Evolutionary conservation across 2,113 vertebrate genomes (phyloP).

Genomic region (Neogobius melanostomus): DNA sequence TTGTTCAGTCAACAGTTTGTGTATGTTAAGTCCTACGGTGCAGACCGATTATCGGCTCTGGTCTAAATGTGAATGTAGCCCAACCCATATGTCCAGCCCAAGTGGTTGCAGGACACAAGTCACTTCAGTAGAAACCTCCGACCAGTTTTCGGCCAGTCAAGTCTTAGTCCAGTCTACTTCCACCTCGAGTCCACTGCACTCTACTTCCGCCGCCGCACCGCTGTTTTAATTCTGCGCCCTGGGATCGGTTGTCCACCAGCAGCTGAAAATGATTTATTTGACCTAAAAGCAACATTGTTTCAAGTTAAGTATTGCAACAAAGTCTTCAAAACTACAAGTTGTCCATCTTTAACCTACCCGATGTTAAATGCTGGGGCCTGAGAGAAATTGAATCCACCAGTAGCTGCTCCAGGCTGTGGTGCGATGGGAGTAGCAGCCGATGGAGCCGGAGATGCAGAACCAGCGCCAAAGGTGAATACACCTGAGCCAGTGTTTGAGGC

Average conservation of each 20-base stretch:
- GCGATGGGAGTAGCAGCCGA: conserved; percentile 69
- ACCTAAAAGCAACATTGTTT: conserved; percentile 45
- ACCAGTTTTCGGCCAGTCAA: conserved; percentile 36
- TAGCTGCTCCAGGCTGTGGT: conserved; percentile 73
- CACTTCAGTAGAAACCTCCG: conserved; percentile 53
- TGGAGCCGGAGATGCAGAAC: conserved; percentile 54
- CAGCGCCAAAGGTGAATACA: conserved; percentile 87
- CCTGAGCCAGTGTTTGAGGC: conserved; percentile 61
- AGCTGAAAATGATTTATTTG: conserved; percentile 60
- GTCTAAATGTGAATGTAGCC: conserved; percentile 38
- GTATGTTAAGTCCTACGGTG: conserved; percentile 37
- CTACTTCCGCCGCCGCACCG: conserved; percentile 93
- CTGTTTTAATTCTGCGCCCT: conserved; percentile 94
- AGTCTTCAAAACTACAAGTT: neutral
- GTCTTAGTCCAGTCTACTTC: conserved; percentile 50
- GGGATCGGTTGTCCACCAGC: conserved; percentile 75
- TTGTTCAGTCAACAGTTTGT: conserved; percentile 45
- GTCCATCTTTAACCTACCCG: conserved; percentile 78
- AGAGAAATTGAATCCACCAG: conserved; percentile 80
- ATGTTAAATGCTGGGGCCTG: conserved; percentile 80
- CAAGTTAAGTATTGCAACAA: neutral
- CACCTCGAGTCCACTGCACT: conserved; percentile 25
- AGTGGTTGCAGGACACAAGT: conserved; percentile 49
- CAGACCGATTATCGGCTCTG: conserved; percentile 33
- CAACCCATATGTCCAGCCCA: conserved; percentile 16